These are phyloP conservation scores for Pteromalus puparum DNA, from an alignment of 1,140 invertebrate genomes.

Conservation along the genomic window DNA sequence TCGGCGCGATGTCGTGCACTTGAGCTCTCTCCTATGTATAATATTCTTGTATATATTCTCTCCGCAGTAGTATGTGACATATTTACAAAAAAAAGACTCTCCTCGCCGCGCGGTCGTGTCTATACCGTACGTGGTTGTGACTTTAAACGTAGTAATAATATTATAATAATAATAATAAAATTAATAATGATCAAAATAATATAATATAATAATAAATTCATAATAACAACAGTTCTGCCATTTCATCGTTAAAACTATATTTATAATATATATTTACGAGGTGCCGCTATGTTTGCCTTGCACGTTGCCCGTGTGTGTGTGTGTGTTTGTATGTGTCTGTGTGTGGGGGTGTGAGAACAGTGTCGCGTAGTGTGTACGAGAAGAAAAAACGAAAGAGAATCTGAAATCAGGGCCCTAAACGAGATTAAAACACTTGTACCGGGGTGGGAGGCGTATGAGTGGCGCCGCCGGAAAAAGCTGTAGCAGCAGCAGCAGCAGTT, in stretches of 20 bases:
- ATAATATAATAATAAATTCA: constrained; percentile 49
- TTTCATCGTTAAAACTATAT: constrained; percentile 25
- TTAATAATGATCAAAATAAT: constrained; percentile 40
- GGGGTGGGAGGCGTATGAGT: not conserved
- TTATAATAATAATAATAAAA: constrained; percentile 35
- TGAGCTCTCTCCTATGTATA: not conserved
- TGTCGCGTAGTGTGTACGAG: not conserved
- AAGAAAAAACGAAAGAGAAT: not conserved
- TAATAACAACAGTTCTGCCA: constrained; percentile 46
- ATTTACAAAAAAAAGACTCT: constrained; percentile 44
- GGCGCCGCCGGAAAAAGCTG: not conserved
- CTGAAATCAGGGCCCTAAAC: not conserved
- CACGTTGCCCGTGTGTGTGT: constrained; percentile 66
- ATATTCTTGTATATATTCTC: constrained; percentile 55
- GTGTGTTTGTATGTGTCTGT: constrained; percentile 23
- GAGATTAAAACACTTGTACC: not conserved
- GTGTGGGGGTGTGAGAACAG: not conserved
- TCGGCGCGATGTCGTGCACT: no score
- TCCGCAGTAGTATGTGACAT: constrained; percentile 37
- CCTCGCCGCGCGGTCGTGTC: not conserved
- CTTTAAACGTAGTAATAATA: constrained; percentile 21
- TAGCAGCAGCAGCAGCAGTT: not conserved
- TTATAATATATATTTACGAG: constrained; percentile 23
- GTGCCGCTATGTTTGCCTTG: constrained; percentile 57
- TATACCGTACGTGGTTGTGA: constrained; percentile 19